Conservation (phyloP, 2,797 vertebrate species). For the Clarias platycephalus region DNA sequence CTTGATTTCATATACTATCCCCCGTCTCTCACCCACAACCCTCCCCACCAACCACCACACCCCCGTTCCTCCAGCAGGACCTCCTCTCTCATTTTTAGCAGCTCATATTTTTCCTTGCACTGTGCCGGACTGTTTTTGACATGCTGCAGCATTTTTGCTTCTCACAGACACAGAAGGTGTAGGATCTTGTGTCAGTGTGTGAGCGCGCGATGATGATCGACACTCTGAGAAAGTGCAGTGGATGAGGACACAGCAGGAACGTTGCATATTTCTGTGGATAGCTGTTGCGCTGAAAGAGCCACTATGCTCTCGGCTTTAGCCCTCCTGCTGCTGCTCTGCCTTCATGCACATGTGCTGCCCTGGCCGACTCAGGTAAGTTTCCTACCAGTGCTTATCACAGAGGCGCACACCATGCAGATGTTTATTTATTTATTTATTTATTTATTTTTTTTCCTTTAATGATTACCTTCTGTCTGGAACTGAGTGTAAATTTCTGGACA, state of each 20-base stretch:
- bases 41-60: constrained; percentile 10
- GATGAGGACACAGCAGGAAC: constrained; percentile 17
- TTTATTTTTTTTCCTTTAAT: background rate
- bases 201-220: background rate
- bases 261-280: background rate
- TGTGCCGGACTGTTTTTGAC: background rate
- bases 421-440: no score
- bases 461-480: background rate
- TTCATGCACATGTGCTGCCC: constrained; percentile 78
- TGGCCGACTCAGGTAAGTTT: constrained; percentile 76
- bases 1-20: background rate
- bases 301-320: constrained; percentile 70
- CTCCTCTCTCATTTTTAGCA: constrained; percentile 50
- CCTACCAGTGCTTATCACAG: background rate
- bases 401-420: background rate
- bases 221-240: background rate
- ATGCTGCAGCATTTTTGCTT: constrained; percentile 1
- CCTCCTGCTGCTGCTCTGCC: constrained; percentile 79
- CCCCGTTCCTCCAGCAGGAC: background rate
- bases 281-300: constrained; percentile 56
- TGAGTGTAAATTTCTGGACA: background rate
- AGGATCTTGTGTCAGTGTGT: background rate
- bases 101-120: background rate
- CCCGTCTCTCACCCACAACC: background rate
- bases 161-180: background rate